Conservation (phyloP, 2,888 invertebrate genomes). For the Pomacea canaliculata region DNA sequence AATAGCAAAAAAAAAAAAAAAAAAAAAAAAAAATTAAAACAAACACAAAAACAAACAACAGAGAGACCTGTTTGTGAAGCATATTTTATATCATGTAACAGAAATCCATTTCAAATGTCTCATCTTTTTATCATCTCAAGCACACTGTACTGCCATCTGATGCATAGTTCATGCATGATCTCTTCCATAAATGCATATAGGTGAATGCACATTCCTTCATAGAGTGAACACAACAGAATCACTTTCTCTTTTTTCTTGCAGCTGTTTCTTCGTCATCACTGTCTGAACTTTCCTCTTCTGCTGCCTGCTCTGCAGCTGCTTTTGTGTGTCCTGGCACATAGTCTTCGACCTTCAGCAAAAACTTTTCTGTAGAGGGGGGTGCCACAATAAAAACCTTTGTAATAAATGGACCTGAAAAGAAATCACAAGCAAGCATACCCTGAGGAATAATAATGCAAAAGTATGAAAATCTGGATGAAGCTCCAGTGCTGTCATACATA, state of each 20-base stretch:
- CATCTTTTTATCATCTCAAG: no score
- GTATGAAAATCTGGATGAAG: background rate
- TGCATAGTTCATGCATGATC: no score
- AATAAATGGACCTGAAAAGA: slow-evolving; percentile 50
- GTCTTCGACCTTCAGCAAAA: slow-evolving; percentile 41
- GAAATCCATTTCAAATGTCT: no score
- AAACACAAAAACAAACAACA: no score
- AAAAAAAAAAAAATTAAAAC: no score
- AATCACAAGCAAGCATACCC: background rate
- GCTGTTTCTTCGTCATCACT: slow-evolving; percentile 24
- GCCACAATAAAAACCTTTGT: slow-evolving; percentile 45
- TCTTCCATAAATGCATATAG: no score
- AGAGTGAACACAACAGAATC: no score
- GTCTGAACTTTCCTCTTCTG: slow-evolving; percentile 15
- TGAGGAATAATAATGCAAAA: background rate
- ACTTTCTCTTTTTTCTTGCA: slow-evolving; percentile 15
- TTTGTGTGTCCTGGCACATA: slow-evolving; percentile 36
- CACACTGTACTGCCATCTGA: no score
- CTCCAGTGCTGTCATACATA: background rate
- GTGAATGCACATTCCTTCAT: no score
- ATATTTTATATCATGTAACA: no score
- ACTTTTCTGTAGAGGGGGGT: slow-evolving; percentile 60
- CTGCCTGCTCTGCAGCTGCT: slow-evolving; percentile 16
- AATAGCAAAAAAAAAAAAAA: no score
- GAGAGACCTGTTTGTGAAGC: no score